These are phyloP conservation scores for Paramormyrops hopkinsi DNA, from an alignment of 2,797 vertebrate genomes.

Conservation along the genomic window DNA sequence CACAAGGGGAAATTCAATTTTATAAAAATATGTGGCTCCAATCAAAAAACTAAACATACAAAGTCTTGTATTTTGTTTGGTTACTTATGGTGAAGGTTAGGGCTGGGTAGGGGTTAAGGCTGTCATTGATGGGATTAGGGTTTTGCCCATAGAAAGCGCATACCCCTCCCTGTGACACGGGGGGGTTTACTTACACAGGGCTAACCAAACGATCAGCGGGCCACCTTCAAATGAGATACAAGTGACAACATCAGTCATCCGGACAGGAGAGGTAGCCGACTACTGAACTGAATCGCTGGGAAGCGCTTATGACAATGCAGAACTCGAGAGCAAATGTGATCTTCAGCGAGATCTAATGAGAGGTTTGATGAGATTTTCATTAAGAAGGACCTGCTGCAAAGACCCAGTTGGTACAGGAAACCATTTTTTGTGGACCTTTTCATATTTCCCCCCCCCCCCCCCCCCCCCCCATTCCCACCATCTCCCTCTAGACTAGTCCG, in stretches of 20 bases:
- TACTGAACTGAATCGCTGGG: background rate
- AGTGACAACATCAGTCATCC: background rate
- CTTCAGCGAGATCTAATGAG: background rate
- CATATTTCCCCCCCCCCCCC: too few relatives aligned
- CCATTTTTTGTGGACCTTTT: too few relatives aligned
- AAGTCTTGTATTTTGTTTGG: background rate
- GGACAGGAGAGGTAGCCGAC: background rate
- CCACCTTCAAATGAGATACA: background rate
- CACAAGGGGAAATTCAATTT: background rate
- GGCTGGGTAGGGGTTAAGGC: background rate
- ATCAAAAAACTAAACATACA: background rate
- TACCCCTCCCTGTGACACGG: background rate
- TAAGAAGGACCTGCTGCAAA: background rate
- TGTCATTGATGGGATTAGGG: background rate
- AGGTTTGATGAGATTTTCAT: background rate
- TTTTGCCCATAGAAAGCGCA: background rate
- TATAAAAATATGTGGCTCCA: background rate
- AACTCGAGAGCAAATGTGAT: background rate
- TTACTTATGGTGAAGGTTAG: background rate
- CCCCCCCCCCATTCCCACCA: background rate
- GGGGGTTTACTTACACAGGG: background rate
- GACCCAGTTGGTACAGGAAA: background rate
- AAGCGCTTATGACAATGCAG: background rate
- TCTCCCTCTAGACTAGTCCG: background rate
- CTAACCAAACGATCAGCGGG: background rate